phyloP scores from a whole-genome alignment of 2,113 vertebrate species.

The Suncus etruscus region DNA sequence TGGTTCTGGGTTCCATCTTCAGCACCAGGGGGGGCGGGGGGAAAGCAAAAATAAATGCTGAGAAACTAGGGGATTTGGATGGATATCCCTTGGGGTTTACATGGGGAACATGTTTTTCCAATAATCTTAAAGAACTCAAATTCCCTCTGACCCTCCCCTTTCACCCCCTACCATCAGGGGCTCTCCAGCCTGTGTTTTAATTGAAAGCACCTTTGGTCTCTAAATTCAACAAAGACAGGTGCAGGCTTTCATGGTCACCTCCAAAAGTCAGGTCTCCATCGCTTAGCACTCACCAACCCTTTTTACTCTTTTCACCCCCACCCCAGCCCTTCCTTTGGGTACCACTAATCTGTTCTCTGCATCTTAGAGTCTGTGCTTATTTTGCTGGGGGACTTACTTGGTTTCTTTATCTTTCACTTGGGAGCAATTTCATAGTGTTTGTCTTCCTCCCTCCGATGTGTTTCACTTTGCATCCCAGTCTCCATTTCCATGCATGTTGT shows the following conservation, averaged over 20 bases:
- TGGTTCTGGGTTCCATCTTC: no score
- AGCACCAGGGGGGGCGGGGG: no score
- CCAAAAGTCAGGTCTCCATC: background rate
- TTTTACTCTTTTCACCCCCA: background rate
- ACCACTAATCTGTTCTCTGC: background rate
- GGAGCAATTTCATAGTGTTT: background rate
- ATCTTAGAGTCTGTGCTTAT: background rate
- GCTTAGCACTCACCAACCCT: background rate
- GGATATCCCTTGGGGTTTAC: background rate
- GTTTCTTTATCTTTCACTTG: background rate
- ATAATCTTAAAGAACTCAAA: background rate
- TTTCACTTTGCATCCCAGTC: no score
- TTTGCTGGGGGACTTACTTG: background rate
- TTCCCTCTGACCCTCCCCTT: background rate
- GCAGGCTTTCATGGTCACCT: background rate
- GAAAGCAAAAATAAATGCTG: background rate
- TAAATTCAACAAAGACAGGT: background rate
- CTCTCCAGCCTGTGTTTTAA: no score
- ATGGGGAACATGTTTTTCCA: rapidly evolving
- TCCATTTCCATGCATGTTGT: no score
- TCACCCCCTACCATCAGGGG: background rate
- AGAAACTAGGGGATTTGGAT: no score
- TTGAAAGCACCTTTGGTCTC: background rate
- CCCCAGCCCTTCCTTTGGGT: background rate
- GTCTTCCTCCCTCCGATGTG: background rate